A percentile compares a stretch with the other conserved stretches of the same genome.
phyloP scores from a whole-genome alignment of 2,797 vertebrate species.

The Takifugu rubripes region DNA sequence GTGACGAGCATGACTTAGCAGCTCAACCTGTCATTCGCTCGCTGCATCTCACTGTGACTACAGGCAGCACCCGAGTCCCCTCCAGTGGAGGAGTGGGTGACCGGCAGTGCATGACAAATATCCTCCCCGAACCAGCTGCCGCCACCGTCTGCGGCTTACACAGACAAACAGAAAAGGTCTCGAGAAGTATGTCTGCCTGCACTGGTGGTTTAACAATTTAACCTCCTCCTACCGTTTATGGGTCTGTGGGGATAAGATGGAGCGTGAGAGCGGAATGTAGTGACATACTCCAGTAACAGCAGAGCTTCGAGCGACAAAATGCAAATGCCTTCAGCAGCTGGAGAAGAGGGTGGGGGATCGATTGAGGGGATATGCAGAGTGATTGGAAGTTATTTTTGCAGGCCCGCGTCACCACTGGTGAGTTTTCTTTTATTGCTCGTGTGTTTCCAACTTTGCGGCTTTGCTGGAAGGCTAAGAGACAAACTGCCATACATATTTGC shows the following conservation, averaged over 20 bases:
- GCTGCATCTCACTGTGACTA: constrained; percentile 18
- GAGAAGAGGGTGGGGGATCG: neutral
- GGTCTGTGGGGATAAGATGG: neutral
- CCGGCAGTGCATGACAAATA: constrained; percentile 25
- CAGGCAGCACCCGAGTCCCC: constrained; percentile 18
- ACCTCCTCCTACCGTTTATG: constrained; percentile 4
- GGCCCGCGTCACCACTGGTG: no score
- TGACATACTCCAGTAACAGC: neutral
- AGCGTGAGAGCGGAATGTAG: neutral
- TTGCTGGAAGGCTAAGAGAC: neutral
- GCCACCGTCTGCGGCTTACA: neutral
- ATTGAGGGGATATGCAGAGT: neutral
- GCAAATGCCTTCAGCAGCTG: neutral
- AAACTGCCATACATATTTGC: constrained; percentile 4
- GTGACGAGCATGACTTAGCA: constrained; percentile 38
- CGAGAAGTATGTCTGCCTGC: constrained; percentile 1
- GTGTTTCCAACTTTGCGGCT: neutral
- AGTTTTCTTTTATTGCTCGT: no score
- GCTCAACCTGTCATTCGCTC: constrained; percentile 12
- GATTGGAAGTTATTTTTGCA: neutral
- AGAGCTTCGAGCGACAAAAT: neutral
- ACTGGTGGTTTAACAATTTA: constrained; percentile 11
- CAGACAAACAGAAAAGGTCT: constrained; percentile 4
- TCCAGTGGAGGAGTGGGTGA: constrained; percentile 3
- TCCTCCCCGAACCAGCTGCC: constrained; percentile 11